Evolutionary conservation across 2,888 invertebrate species (phyloP).

Genomic region (Lutraria lutraria): DNA sequence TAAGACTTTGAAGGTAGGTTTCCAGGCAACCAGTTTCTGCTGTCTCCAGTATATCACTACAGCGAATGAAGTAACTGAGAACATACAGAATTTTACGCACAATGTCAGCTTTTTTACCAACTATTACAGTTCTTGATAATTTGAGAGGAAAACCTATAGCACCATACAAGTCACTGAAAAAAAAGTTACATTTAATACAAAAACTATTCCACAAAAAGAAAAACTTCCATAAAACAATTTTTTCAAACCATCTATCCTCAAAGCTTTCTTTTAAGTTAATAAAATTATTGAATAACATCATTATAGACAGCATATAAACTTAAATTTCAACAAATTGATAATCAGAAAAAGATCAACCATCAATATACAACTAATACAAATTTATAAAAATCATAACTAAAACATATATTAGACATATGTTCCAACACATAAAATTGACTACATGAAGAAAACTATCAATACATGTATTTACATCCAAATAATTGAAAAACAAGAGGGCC

Average conservation of each 20-base stretch:
- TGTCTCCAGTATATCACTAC: slow-evolving; percentile 90
- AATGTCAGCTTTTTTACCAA: slow-evolving; percentile 89
- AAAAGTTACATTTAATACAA: not conserved
- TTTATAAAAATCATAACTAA: too few species aligned
- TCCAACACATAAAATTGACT: too few species aligned
- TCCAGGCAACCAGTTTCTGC: slow-evolving; percentile 74
- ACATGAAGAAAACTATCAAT: too few species aligned
- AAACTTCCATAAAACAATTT: not conserved
- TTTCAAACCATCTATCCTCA: not conserved
- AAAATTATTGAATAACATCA: too few species aligned
- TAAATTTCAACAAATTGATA: too few species aligned
- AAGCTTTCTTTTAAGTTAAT: not conserved
- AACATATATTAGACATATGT: too few species aligned
- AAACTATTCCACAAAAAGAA: not conserved
- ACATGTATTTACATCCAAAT: too few species aligned
- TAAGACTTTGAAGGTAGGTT: slow-evolving; percentile 71
- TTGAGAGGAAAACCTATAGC: slow-evolving; percentile 93
- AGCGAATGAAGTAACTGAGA: slow-evolving; percentile 95
- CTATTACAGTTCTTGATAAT: slow-evolving; percentile 92
- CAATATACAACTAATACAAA: too few species aligned
- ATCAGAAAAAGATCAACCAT: too few species aligned
- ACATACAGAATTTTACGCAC: slow-evolving; percentile 92
- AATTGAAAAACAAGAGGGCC: too few species aligned
- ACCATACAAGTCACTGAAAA: slow-evolving; percentile 92
- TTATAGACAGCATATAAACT: too few species aligned